Percentiles rank a stretch among this genome's conserved stretches.
Conservation (phyloP, 2,888 invertebrate genomes). For the Cetonia aurata region DNA sequence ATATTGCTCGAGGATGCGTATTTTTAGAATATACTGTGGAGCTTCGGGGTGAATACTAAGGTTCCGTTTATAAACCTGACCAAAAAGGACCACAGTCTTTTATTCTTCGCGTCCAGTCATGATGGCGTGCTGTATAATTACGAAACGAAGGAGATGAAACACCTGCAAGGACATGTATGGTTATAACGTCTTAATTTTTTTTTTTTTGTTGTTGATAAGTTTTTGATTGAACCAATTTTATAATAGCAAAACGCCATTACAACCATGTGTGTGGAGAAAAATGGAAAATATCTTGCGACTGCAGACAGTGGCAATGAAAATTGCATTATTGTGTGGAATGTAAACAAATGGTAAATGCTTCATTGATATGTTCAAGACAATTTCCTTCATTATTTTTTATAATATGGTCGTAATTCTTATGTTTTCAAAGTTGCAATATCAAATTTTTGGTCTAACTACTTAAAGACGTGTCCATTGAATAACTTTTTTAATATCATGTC, state of each 20-base stretch:
- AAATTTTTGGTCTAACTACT: too few species aligned
- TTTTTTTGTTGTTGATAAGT: not conserved
- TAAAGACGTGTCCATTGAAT: too few species aligned
- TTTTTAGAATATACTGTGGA: constrained; percentile 72
- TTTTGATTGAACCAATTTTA: constrained; percentile 6
- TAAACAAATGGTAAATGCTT: constrained; percentile 58
- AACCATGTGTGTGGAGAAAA: constrained; percentile 67
- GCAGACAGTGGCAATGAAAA: constrained; percentile 73
- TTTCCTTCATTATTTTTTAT: too few species aligned
- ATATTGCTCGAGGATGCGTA: not conserved
- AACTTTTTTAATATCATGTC: too few species aligned
- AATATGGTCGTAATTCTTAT: too few species aligned
- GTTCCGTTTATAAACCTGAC: constrained; percentile 74
- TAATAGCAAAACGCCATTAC: constrained; percentile 69
- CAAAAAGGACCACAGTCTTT: constrained; percentile 66
- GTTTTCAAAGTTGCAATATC: too few species aligned
- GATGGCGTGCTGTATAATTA: constrained; percentile 76
- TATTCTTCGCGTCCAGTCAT: constrained; percentile 76
- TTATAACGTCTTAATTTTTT: not conserved
- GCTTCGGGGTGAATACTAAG: constrained; percentile 73
- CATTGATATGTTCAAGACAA: too few species aligned
- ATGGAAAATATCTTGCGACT: constrained; percentile 72
- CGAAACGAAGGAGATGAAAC: constrained; percentile 70
- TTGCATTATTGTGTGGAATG: constrained; percentile 73
- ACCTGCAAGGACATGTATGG: constrained; percentile 77